Base-by-base conservation (phyloP, 2,888 invertebrate genomes). In the Coenonympha arcania region DNA sequence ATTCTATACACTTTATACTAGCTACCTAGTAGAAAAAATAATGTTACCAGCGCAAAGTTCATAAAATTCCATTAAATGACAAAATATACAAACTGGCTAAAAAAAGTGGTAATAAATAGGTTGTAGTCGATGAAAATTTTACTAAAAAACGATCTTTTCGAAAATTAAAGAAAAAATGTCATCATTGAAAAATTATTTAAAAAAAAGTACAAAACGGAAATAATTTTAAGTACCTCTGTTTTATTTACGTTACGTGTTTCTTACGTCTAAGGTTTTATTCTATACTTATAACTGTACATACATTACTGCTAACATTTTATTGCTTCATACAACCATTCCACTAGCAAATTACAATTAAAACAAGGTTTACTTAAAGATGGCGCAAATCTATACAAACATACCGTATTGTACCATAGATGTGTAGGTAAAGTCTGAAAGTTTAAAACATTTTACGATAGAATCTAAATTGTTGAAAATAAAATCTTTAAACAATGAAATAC, bases 1-100 rank as follows among this genome's bases (percentile, higher is more conserved):
- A 43, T 30, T 30, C 33, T 69, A 76, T 56, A 60, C 67, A 30
- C 19, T 30, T 30, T 30, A 33, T 31, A 8, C 13, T 6, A 5
- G 11, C 31, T 31, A 43, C 22, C 33, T 31, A 33, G 43, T 22
- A 43, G 8, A 43, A 49, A n/a, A 43, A 36, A 28, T 24, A 39
- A 31, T 39, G 44, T 31, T 43, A 31, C 43, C 20, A 13, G 13
- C 9, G 6, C 4, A 4, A 24, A 39, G 24, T 8, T 24, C 22
- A 9, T 15, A 13, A 24, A 39, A 24, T 15, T 39, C 30, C 11
- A 18, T 19, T 19, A 34, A 19, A 8, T 30, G 41, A 30, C 28
- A 13, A 19, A 28, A 18, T 8, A 28, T 28, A 40, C 24, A 15
- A 39, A 39, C 33, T 34, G 6, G 18, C 3, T 8, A 15, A 19